phyloP scores from a whole-genome alignment of 2,797 vertebrate species.

The Austrolebias charrua region DNA sequence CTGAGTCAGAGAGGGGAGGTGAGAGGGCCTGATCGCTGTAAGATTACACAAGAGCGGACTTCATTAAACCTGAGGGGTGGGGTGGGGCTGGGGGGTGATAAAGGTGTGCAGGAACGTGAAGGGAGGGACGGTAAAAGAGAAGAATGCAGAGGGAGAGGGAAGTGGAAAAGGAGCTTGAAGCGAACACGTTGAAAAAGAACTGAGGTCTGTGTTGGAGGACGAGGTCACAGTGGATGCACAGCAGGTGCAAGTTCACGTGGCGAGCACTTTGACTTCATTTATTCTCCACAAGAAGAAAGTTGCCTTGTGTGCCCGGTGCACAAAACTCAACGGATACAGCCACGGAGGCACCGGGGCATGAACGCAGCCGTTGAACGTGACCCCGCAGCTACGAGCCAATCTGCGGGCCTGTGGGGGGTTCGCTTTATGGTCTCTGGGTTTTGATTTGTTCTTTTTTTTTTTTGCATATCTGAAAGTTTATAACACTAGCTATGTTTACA shows the following conservation, averaged over 20 bases:
- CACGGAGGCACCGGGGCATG: not conserved
- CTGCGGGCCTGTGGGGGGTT: too few species aligned
- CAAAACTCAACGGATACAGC: slow-evolving; percentile 2
- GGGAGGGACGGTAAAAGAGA: slow-evolving; percentile 11
- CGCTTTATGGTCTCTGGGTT: not conserved
- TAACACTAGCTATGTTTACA: too few species aligned
- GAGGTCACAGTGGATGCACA: slow-evolving; percentile 24
- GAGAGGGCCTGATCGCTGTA: slow-evolving; percentile 67
- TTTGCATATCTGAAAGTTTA: too few species aligned
- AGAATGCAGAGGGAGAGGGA: slow-evolving; percentile 2
- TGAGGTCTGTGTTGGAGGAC: slow-evolving; percentile 15
- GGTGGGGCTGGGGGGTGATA: slow-evolving; percentile 14
- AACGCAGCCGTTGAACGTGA: not conserved
- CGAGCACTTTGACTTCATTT: slow-evolving; percentile 26
- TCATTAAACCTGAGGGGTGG: slow-evolving; percentile 35
- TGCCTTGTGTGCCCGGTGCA: not conserved
- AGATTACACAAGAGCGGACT: slow-evolving; percentile 78
- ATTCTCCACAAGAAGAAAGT: slow-evolving; percentile 15
- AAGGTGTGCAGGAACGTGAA: slow-evolving; percentile 26
- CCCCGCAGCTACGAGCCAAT: not conserved
- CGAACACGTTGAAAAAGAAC: slow-evolving; percentile 27
- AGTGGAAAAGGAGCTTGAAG: slow-evolving; percentile 26
- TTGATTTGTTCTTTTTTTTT: not conserved
- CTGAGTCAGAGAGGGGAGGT: slow-evolving; percentile 61
- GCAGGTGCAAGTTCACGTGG: slow-evolving; percentile 39